Conservation (phyloP, 2,888 invertebrate species). For the Melanostoma mellinum region DNA sequence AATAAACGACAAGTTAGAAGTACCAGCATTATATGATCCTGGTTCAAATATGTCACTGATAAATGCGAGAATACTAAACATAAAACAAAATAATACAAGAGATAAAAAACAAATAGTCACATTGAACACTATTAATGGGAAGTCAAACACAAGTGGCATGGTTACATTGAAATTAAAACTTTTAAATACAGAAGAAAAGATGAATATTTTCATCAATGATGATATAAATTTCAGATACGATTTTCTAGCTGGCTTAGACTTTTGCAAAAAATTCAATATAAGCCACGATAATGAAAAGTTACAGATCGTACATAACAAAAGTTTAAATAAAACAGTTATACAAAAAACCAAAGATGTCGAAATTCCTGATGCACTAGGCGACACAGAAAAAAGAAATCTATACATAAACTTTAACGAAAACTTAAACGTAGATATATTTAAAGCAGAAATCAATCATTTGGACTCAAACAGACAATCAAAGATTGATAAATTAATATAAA, state of each 20-base stretch:
- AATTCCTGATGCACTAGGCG: not conserved
- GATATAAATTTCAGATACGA: conserved; percentile 59
- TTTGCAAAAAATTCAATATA: conserved; percentile 53
- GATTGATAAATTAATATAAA: conserved; percentile 71
- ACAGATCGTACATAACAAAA: too few species aligned
- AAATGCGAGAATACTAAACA: too few species aligned
- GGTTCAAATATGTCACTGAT: too few species aligned
- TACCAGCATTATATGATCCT: too few species aligned
- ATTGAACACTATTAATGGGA: too few species aligned
- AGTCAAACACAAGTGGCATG: too few species aligned
- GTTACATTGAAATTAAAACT: conserved; percentile 45
- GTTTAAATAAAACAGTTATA: conserved; percentile 41
- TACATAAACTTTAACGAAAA: too few species aligned
- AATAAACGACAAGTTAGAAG: too few species aligned
- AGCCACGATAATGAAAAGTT: conserved; percentile 33
- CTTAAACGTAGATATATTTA: not conserved
- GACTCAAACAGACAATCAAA: conserved; percentile 42
- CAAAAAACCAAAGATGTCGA: conserved; percentile 20
- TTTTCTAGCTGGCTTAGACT: conserved; percentile 62
- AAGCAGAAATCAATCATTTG: conserved; percentile 33
- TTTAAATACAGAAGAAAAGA: conserved; percentile 53
- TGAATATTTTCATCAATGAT: conserved; percentile 58
- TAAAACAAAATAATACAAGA: too few species aligned
- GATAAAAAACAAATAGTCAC: too few species aligned
- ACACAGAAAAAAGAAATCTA: conserved; percentile 39